Evolutionary conservation across 2,113 vertebrate genomes (phyloP).

Genomic region (Pimephales promelas): DNA sequence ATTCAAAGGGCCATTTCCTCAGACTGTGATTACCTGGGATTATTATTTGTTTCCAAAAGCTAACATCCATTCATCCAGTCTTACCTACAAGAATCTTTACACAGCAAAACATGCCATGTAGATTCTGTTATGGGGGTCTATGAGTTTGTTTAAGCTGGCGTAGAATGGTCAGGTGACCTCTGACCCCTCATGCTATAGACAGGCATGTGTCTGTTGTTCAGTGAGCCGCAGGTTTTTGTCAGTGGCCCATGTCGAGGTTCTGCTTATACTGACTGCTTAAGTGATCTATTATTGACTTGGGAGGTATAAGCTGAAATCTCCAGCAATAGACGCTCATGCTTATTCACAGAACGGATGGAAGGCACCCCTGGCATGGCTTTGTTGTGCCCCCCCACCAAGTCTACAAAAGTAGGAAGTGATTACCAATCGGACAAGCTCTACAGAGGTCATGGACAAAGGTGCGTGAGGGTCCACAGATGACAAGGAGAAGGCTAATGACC

Average conservation of each 20-base stretch:
- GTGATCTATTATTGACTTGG: slow-evolving; percentile 79
- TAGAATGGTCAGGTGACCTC: slow-evolving; percentile 37
- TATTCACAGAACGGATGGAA: slow-evolving; percentile 75
- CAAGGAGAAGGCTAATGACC: slow-evolving; percentile 54
- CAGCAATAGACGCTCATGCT: slow-evolving; percentile 64
- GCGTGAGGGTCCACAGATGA: slow-evolving; percentile 49
- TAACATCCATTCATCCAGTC: slow-evolving; percentile 39
- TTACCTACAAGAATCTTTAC: slow-evolving; percentile 32
- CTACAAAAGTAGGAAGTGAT: slow-evolving; percentile 73
- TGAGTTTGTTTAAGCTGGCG: slow-evolving; percentile 37
- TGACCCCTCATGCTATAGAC: slow-evolving; percentile 26
- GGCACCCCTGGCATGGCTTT: slow-evolving; percentile 60
- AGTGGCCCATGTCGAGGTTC: slow-evolving; percentile 41
- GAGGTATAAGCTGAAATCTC: slow-evolving; percentile 62
- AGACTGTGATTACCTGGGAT: slow-evolving; percentile 24
- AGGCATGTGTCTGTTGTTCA: slow-evolving; percentile 54
- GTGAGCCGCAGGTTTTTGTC: slow-evolving; percentile 64
- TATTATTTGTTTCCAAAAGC: slow-evolving; percentile 22
- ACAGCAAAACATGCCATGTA: slow-evolving; percentile 18
- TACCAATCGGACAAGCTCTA: slow-evolving; percentile 64
- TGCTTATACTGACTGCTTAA: slow-evolving; percentile 78
- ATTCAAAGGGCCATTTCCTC: slow-evolving; percentile 11
- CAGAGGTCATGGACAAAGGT: slow-evolving; percentile 68
- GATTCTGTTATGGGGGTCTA: slow-evolving; percentile 24
- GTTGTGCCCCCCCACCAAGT: slow-evolving; percentile 67